Base-by-base conservation (phyloP, 53 echinoderm and acorn worm species). In the Holothuria scabra region DNA sequence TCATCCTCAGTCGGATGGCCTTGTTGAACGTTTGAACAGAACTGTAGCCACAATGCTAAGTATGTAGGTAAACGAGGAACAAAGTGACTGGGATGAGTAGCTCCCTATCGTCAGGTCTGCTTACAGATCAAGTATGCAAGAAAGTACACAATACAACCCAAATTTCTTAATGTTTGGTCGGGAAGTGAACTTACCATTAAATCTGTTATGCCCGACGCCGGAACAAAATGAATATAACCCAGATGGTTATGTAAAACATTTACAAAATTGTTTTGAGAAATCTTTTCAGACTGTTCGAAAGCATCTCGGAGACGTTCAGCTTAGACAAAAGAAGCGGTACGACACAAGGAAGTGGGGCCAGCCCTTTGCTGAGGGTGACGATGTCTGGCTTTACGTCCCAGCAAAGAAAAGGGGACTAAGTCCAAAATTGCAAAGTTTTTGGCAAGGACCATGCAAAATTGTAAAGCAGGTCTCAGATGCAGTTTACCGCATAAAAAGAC, bases 61-160 rank as follows among this genome's bases (percentile, higher is more conserved):
- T 32, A 67, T 25, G 68, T 67, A 67, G 26, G 68, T 67, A 11
- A 31, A 25, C 9, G 30, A 67, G 30, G 32, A 25, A 10, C 68
- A 67, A 67, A 67, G 28, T 2, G 30, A 67, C 30, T 67, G 68
- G 68, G 68, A 67, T 11, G 3, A 25, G 19, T 67, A 33, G 0
- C 34, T 67, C 9, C 68, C 68, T 20, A 67, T 67, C 30, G 68
- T 67, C 20, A 67, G 26, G 68, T 29, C 68, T 20, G 68, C 67
- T 26, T 67, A 67, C 29, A 23, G 67, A 29, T 26, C 28, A 18
- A 67, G 67, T 31, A 31, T 19, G 8, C 67, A 67, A 67, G 67
- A 67, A 32, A 67, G 67, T 29, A 67, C 67, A 4, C 4, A 31
- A 16, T 67, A 67, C 29, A 67, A 8, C 67, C 67, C 67, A 19